Percentiles rank a stretch among this genome's conserved stretches.
phyloP scores from a whole-genome alignment of 2,888 invertebrate genomes.

The Oscheius sp. region DNA sequence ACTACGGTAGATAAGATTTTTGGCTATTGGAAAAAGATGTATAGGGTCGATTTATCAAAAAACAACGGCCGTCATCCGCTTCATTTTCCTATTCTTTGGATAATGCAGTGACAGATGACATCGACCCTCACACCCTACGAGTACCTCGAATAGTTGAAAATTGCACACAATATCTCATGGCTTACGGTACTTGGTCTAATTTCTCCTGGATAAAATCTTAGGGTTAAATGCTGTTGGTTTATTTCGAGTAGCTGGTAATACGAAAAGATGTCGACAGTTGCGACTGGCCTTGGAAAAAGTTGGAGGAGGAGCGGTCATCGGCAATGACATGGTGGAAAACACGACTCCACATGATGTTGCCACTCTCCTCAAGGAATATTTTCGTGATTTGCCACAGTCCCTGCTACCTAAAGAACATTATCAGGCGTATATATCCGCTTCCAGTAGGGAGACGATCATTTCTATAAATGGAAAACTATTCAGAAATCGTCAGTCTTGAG shows the following conservation, averaged over 20 bases:
- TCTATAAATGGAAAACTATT: too few relatives aligned
- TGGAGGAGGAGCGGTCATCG: conserved; percentile 45
- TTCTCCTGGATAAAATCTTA: too few relatives aligned
- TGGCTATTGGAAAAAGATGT: not conserved
- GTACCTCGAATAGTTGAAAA: conserved; percentile 74
- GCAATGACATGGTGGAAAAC: conserved; percentile 78
- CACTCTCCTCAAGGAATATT: conserved; percentile 90
- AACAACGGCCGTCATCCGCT: conserved; percentile 48
- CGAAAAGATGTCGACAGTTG: conserved; percentile 90
- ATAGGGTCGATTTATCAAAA: conserved; percentile 50
- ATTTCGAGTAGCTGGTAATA: conserved; percentile 90
- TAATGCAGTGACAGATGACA: conserved; percentile 38
- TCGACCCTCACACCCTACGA: conserved; percentile 68
- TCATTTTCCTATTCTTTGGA: conserved; percentile 52
- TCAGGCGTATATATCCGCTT: conserved; percentile 88
- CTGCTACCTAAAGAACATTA: conserved; percentile 89
- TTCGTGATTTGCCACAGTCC: conserved; percentile 91
- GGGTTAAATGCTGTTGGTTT: conserved; percentile 86
- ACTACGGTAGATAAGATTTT: conserved; percentile 16
- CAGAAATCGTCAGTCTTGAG: conserved; percentile 48
- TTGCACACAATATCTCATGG: conserved; percentile 74
- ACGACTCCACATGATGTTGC: conserved; percentile 91
- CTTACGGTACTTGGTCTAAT: conserved; percentile 72
- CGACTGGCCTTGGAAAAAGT: conserved; percentile 57
- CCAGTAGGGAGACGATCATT: conserved; percentile 80